phyloP scores from a whole-genome alignment of 2,797 vertebrate species.

The Tadarida brasiliensis region DNA sequence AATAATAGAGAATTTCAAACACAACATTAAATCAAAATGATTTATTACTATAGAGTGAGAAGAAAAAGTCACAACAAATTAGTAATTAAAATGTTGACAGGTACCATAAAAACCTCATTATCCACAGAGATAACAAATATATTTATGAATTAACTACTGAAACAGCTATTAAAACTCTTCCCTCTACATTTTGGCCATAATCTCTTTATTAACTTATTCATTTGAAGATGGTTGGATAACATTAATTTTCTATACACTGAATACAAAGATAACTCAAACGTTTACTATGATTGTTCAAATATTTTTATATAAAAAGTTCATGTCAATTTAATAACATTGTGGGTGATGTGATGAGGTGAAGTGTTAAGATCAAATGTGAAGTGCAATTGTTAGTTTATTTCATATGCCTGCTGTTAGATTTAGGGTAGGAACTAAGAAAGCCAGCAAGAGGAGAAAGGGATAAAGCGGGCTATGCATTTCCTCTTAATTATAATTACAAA shows the following conservation, averaged over 20 bases:
- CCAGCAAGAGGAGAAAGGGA: neutral
- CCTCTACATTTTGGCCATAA: neutral
- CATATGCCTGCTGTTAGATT: neutral
- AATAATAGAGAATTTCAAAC: neutral
- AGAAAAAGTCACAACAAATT: neutral
- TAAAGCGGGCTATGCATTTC: accelerated
- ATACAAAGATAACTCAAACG: neutral
- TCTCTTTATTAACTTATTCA: neutral
- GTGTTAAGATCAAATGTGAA: neutral
- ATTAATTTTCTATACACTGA: neutral
- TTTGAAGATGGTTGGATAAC: neutral
- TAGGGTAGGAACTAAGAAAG: neutral
- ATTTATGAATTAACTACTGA: neutral
- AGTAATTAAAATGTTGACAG: neutral
- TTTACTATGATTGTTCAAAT: neutral
- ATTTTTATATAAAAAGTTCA: neutral
- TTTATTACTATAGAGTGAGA: neutral
- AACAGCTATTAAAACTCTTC: neutral
- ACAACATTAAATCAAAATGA: neutral
- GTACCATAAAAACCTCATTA: neutral
- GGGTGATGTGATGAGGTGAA: neutral
- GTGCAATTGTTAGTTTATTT: neutral
- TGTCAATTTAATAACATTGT: neutral
- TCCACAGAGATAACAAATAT: neutral
- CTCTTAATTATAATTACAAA: neutral